Evolutionary conservation across 1,140 invertebrate species (phyloP).

Genomic region (Zaprionus lachaisei): DNA sequence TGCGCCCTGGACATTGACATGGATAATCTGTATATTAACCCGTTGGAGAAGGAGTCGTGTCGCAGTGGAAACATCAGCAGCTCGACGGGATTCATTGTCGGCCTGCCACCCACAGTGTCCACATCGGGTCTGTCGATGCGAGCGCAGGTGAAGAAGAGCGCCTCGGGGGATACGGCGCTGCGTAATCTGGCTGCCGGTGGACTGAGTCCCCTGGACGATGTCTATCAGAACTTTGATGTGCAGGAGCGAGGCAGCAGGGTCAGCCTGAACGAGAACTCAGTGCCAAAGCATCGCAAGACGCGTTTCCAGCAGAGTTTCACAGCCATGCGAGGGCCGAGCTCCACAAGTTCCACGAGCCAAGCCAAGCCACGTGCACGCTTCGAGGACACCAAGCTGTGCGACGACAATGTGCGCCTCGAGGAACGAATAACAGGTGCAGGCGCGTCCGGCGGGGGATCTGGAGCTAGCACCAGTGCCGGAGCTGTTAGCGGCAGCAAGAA

Average conservation of each 20-base stretch:
- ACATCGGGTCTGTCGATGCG: constrained; percentile 49
- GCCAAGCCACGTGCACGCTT: constrained; percentile 70
- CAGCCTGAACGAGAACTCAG: constrained; percentile 88
- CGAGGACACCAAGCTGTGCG: constrained; percentile 84
- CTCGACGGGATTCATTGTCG: constrained; percentile 77
- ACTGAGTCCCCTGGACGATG: constrained; percentile 85
- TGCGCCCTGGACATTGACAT: constrained; percentile 85
- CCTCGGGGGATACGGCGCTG: constrained; percentile 90
- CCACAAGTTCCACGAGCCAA: constrained; percentile 30
- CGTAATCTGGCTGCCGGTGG: constrained; percentile 84
- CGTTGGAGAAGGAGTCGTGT: constrained; percentile 88
- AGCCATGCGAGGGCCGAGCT: constrained; percentile 48
- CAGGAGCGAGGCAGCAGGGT: constrained; percentile 87
- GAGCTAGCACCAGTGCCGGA: constrained; percentile 20
- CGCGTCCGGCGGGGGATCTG: not conserved
- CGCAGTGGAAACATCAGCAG: constrained; percentile 62
- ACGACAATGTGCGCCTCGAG: constrained; percentile 85
- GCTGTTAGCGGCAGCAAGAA: constrained; percentile 65
- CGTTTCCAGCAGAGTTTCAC: constrained; percentile 90
- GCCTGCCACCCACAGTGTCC: constrained; percentile 65
- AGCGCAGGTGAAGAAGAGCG: constrained; percentile 89
- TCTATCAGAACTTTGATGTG: constrained; percentile 85
- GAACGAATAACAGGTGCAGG: constrained; percentile 12
- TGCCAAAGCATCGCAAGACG: constrained; percentile 93
- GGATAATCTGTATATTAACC: constrained; percentile 96